These are phyloP conservation scores for Parascotia fuliginaria DNA, from an alignment of 2,888 invertebrate species.

Conservation along the genomic window DNA sequence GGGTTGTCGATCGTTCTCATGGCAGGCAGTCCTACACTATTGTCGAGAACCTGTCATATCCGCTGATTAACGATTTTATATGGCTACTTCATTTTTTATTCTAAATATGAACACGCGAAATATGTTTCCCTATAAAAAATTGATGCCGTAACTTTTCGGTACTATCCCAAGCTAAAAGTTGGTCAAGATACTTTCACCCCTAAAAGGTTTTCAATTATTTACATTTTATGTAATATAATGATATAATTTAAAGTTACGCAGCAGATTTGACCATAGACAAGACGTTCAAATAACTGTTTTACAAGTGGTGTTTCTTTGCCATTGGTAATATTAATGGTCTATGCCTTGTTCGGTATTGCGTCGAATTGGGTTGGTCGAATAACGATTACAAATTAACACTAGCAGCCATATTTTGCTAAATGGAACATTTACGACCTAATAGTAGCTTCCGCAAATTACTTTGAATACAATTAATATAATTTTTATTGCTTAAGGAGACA, in stretches of 20 bases:
- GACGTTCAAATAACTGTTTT: constrained; percentile 29
- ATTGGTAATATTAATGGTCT: constrained; percentile 39
- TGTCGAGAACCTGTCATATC: no score
- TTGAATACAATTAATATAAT: no score
- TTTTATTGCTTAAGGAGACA: constrained; percentile 9
- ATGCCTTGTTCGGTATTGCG: constrained; percentile 53
- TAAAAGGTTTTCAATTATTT: no score
- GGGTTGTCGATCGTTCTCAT: no score
- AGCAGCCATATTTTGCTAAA: constrained; percentile 47
- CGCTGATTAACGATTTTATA: no score
- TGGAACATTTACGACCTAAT: constrained; percentile 21
- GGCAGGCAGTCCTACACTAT: no score
- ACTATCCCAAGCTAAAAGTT: no score
- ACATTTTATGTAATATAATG: constrained; percentile 61
- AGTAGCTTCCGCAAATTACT: constrained; percentile 21
- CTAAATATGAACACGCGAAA: no score
- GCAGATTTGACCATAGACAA: neutral
- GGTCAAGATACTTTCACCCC: no score
- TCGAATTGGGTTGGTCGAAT: constrained; percentile 60
- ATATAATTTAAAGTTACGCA: constrained; percentile 14
- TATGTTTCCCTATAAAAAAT: no score
- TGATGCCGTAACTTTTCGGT: no score
- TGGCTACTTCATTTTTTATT: no score
- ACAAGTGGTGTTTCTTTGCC: constrained; percentile 35
- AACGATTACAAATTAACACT: constrained; percentile 57